Base-by-base conservation (phyloP, 2,113 vertebrate genomes). In the mouse (Mus musculus) region DNA sequence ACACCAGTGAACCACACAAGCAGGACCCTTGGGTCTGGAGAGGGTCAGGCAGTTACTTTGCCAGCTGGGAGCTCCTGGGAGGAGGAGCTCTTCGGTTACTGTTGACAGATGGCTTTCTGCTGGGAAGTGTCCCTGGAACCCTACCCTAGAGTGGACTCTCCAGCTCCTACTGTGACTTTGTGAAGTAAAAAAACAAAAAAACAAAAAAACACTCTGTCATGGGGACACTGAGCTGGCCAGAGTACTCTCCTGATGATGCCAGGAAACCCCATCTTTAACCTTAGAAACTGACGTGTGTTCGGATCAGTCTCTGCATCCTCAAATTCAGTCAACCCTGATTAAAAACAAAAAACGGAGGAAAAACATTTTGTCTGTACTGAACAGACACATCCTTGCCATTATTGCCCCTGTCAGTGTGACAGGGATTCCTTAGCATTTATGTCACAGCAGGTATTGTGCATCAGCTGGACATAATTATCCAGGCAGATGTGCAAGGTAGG, bases 91-190 rank as follows among this genome's bases (percentile, higher is more conserved):
- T 3, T 12, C 28, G 59, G 78, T 30, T 28, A 39, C 26, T 2
- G 8, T n/a, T 69, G 69, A 59, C 67, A 73, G 89, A 89, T 69
- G 75, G n/a, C 52, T 80, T 89, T 95, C 85, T 92, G 71, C 49
- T 73, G 92, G 52, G 92, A 81, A 67, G 20, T 20, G 16, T 71
- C 65, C n/a, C 73, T 76, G 81, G 76, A 94, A 65, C 26, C 17
- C 78, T 28, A 69, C 22, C 26, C 26, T 63, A 1, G 10, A 46
- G 52, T 11, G 0, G 0, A 49, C 17, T 46, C 75, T 90, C 59
- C 42, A 82, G 52, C 36, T 88, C 94, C 75, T 61, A 10, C 22
- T 28, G 54, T 33, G 78, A 77, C 85, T 89, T 89, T 46, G 49
- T 52, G 87, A 76, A 82, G 39, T 9, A 0, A 0, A 0, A 30